A percentile compares a stretch with the other conserved stretches of the same genome.
phyloP scores from a whole-genome alignment of 2,113 vertebrate species.

The Gulo gulo region DNA sequence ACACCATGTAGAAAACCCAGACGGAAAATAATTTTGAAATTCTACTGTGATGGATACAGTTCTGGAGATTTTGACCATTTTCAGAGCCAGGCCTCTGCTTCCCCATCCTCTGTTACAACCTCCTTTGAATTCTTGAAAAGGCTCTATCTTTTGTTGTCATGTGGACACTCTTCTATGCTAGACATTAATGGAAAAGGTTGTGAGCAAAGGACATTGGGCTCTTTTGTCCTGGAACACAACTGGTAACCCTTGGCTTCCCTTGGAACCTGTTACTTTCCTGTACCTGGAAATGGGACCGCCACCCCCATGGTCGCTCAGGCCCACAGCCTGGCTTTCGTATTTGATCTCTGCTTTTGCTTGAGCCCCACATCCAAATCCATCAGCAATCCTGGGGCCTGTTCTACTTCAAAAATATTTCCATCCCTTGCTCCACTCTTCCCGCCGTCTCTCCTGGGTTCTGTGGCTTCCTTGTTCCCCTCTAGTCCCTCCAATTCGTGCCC shows the following conservation, averaged over 20 bases:
- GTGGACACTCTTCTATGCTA: background rate
- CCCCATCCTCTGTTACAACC: background rate
- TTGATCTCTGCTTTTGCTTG: background rate
- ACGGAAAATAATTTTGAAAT: background rate
- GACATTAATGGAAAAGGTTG: background rate
- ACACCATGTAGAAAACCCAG: background rate
- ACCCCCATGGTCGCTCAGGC: accelerated
- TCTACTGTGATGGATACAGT: background rate
- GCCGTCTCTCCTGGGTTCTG: background rate
- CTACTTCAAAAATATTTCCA: background rate
- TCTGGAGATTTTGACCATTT: background rate
- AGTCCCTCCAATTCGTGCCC: background rate
- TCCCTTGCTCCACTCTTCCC: background rate
- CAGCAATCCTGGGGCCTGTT: background rate
- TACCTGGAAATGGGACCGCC: background rate
- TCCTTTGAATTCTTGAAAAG: constrained; percentile 29
- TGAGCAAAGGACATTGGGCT: background rate
- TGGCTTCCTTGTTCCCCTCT: background rate
- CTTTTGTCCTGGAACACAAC: background rate
- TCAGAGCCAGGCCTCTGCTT: constrained; percentile 19
- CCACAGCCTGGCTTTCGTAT: background rate
- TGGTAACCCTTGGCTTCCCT: background rate
- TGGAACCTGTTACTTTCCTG: background rate
- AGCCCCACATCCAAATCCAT: background rate
- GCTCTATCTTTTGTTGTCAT: background rate